These are phyloP conservation scores for Myopa tessellatipennis DNA, from an alignment of 2,888 invertebrate species.

Conservation along the genomic window DNA sequence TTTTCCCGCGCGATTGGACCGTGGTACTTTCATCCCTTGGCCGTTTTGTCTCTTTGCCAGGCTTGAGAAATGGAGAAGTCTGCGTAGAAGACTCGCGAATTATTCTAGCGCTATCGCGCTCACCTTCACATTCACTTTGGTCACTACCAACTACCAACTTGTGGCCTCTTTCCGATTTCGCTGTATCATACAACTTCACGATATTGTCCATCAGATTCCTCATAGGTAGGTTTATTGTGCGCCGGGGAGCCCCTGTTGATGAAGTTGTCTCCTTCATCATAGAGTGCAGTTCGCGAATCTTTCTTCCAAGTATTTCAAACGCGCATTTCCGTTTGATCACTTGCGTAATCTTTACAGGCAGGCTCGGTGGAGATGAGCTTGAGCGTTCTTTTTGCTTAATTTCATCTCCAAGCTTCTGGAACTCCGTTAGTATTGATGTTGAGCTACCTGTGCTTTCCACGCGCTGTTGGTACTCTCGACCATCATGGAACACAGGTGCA, in stretches of 20 bases:
- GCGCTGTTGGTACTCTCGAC: too few relatives aligned
- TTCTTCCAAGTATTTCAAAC: not conserved
- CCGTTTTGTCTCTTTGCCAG: not conserved
- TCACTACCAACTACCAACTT: not conserved
- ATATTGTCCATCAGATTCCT: not conserved
- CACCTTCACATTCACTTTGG: not conserved
- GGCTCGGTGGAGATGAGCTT: too few relatives aligned
- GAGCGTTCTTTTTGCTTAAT: too few relatives aligned
- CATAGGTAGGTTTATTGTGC: not conserved
- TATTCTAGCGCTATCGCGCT: not conserved
- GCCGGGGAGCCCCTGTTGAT: not conserved
- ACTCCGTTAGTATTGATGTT: too few relatives aligned
- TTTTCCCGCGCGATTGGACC: not conserved
- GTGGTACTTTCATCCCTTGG: not conserved
- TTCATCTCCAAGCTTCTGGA: too few relatives aligned
- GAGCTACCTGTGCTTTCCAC: too few relatives aligned
- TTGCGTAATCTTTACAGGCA: too few relatives aligned
- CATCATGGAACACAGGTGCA: too few relatives aligned
- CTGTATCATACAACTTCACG: not conserved
- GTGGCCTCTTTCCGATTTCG: not conserved
- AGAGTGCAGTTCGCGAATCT: not conserved
- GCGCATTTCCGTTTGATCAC: not conserved
- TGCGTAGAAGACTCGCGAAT: not conserved
- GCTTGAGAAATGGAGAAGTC: not conserved
- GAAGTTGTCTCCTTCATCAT: not conserved